These are phyloP conservation scores for Nudaria mundana DNA, from an alignment of 2,888 invertebrate species.

Conservation along the genomic window DNA sequence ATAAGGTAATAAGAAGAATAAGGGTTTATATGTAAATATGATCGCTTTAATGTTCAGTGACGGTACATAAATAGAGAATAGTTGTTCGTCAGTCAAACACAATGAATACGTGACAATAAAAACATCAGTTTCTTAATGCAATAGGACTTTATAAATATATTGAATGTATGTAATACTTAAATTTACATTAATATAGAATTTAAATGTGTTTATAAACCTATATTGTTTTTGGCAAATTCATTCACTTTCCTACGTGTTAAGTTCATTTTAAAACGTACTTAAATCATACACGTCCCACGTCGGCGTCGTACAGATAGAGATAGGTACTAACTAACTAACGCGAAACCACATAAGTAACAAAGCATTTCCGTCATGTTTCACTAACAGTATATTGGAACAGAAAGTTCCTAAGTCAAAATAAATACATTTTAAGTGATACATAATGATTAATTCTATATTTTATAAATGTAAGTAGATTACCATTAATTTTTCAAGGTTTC, in stretches of 20 bases:
- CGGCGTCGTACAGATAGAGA: too few species aligned
- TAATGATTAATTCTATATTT: conserved; percentile 62
- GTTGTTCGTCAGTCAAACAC: conserved; percentile 25
- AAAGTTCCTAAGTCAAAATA: conserved; percentile 73
- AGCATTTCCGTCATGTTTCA: conserved; percentile 7
- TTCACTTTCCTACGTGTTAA: background rate
- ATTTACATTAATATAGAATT: conserved; percentile 10
- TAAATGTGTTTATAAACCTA: background rate
- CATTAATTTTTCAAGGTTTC: conserved; percentile 71
- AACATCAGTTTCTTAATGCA: conserved; percentile 57
- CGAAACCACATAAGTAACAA: too few species aligned
- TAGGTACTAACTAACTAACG: too few species aligned
- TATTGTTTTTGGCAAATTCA: background rate
- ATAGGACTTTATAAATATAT: conserved; percentile 32
- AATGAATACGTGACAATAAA: conserved; percentile 72
- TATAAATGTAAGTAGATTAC: conserved; percentile 64
- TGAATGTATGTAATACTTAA: conserved; percentile 10
- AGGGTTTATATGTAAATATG: conserved; percentile 63
- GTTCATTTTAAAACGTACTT: conserved; percentile 27
- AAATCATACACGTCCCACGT: conserved; percentile 16
- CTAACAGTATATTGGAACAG: conserved; percentile 61
- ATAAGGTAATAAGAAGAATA: too few species aligned
- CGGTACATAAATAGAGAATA: conserved; percentile 14
- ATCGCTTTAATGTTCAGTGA: conserved; percentile 42
- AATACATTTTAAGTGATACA: conserved; percentile 59